These are phyloP conservation scores for Mythimna vitellina DNA, from an alignment of 2,888 invertebrate species.

Conservation along the genomic window DNA sequence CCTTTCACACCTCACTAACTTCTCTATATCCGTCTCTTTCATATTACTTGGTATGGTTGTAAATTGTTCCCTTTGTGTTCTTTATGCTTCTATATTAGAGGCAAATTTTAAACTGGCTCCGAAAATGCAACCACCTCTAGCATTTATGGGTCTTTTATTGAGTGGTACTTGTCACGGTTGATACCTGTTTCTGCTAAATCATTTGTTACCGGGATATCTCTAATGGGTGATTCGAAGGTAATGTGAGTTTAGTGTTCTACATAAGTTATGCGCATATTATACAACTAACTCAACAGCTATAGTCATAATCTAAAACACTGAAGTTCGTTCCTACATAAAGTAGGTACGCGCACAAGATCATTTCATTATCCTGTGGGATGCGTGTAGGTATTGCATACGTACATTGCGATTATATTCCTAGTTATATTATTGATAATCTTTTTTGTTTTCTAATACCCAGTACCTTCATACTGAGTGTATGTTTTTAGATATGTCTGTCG, in stretches of 20 bases:
- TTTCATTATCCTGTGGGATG: neutral
- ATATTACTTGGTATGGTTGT: constrained; percentile 58
- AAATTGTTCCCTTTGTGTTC: constrained; percentile 54
- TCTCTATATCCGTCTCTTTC: constrained; percentile 62
- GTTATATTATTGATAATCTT: neutral
- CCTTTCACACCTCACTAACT: constrained; percentile 61
- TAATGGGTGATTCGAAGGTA: neutral
- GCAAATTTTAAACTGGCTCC: constrained; percentile 42
- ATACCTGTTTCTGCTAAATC: constrained; percentile 2
- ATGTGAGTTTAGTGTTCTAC: neutral
- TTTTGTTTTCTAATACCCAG: neutral
- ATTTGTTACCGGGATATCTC: neutral
- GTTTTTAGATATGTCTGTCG: neutral
- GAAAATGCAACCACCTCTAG: constrained; percentile 23
- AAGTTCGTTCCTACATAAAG: neutral
- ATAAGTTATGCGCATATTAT: constrained; percentile 9
- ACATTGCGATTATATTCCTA: neutral
- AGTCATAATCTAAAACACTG: neutral
- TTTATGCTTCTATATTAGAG: constrained; percentile 29
- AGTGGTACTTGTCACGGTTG: constrained; percentile 2
- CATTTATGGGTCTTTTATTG: constrained; percentile 18
- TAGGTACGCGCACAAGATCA: neutral
- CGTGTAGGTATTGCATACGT: too few species aligned
- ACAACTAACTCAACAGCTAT: neutral
- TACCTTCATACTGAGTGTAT: neutral